phyloP scores from a whole-genome alignment of 2,888 invertebrate species.

The Dynastes hyllus region DNA sequence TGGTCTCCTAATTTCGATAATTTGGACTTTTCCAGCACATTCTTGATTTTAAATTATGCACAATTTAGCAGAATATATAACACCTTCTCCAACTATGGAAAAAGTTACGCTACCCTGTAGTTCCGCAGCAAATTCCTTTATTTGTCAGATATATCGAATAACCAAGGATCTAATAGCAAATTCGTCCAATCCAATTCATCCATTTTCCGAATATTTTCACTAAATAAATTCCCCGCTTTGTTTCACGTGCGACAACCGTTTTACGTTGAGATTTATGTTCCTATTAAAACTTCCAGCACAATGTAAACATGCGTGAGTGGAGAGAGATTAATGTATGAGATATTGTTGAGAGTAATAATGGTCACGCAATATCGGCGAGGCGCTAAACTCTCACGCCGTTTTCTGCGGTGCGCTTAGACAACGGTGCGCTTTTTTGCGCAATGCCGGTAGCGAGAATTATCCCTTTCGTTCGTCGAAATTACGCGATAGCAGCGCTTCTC shows the following conservation, averaged over 20 bases:
- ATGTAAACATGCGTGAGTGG: slow-evolving; percentile 49
- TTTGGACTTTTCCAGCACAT: too few relatives aligned
- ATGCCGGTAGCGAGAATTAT: slow-evolving; percentile 33
- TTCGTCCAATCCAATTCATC: too few relatives aligned
- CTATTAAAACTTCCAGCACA: slow-evolving; percentile 49
- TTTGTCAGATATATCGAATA: too few relatives aligned
- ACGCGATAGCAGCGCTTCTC: background rate
- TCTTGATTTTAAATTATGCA: too few relatives aligned
- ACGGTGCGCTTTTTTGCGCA: slow-evolving; percentile 5
- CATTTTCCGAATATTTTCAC: background rate
- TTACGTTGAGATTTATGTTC: slow-evolving; percentile 41
- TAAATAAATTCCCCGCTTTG: slow-evolving; percentile 39
- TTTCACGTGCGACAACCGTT: slow-evolving; percentile 34
- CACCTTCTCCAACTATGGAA: too few relatives aligned
- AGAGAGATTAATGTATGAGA: slow-evolving; percentile 46
- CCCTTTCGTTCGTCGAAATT: slow-evolving; percentile 28
- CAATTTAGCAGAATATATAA: too few relatives aligned
- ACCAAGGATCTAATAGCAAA: too few relatives aligned
- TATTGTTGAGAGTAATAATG: slow-evolving; percentile 48
- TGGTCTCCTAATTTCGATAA: too few relatives aligned
- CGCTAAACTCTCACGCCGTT: slow-evolving; percentile 18
- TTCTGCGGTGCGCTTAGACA: background rate
- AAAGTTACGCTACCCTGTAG: too few relatives aligned
- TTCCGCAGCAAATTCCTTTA: too few relatives aligned
- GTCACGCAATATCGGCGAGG: slow-evolving; percentile 45